A percentile compares a stretch with the other conserved stretches of the same genome.
These are phyloP conservation scores for Epiblema foenella DNA, from an alignment of 2,888 invertebrate species.

Conservation along the genomic window DNA sequence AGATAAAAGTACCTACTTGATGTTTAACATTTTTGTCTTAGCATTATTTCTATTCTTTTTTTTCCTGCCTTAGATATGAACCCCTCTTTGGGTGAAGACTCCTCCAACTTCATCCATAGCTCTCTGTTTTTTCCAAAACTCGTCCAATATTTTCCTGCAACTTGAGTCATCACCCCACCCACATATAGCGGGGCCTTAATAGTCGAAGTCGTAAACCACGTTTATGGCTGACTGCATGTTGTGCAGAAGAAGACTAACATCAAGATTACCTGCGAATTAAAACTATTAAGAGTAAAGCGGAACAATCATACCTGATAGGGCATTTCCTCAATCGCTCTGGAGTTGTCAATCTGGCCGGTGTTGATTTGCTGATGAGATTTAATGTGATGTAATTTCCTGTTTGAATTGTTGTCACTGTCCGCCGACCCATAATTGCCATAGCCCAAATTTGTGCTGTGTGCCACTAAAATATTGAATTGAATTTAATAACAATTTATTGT, in stretches of 20 bases:
- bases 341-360: slow-evolving; percentile 70
- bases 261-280: background rate
- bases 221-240: slow-evolving; percentile 5
- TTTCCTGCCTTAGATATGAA: too few species aligned
- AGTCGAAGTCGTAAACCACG: too few species aligned
- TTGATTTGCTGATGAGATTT: slow-evolving; percentile 82
- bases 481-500: slow-evolving; percentile 16
- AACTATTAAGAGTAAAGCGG: slow-evolving; percentile 25
- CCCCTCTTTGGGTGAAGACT: too few species aligned
- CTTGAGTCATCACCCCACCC: too few species aligned
- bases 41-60: too few species aligned
- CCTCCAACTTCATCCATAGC: too few species aligned
- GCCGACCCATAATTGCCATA: slow-evolving; percentile 84
- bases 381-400: slow-evolving; percentile 76
- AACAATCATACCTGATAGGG: slow-evolving; percentile 82
- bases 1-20: too few species aligned
- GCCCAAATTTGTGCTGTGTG: slow-evolving; percentile 84
- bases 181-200: too few species aligned
- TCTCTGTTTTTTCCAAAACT: too few species aligned
- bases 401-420: slow-evolving; percentile 71
- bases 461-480: slow-evolving; percentile 68
- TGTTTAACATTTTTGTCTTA: too few species aligned
- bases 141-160: too few species aligned
- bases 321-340: slow-evolving; percentile 82
- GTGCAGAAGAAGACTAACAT: background rate